These are phyloP conservation scores for Camponotus floridanus DNA, from an alignment of 1,140 invertebrate genomes.

Conservation along the genomic window DNA sequence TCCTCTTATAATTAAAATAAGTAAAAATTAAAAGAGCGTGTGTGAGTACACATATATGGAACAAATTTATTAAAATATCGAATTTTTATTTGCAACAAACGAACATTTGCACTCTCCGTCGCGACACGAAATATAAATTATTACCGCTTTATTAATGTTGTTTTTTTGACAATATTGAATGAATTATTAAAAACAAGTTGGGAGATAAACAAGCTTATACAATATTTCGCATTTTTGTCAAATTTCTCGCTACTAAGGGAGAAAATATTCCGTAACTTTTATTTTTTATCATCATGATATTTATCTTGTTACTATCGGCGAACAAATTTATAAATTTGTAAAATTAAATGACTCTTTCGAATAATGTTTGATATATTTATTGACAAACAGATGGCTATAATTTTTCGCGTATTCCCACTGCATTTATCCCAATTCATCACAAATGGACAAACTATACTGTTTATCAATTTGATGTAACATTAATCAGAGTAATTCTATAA, in stretches of 20 bases:
- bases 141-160: background rate
- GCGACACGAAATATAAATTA: constrained; percentile 48
- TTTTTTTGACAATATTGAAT: background rate
- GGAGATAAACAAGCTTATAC: background rate
- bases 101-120: constrained; percentile 25
- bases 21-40: background rate
- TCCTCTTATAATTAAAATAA: background rate
- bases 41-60: background rate
- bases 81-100: constrained; percentile 3
- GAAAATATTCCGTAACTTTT: background rate
- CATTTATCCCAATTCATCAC: background rate
- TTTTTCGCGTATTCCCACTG: background rate
- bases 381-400: background rate
- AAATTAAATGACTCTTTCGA: constrained; percentile 1
- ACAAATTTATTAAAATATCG: constrained; percentile 1
- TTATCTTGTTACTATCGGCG: background rate
- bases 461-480: background rate
- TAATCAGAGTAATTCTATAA: background rate
- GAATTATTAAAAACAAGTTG: constrained; percentile 1
- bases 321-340: background rate
- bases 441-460: background rate
- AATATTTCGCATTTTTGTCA: background rate
- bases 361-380: background rate
- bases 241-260: background rate
- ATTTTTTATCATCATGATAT: background rate